Evolutionary conservation across 2,113 vertebrate genomes (phyloP), one percentile per base, ranked within the genome.

Genomic region (Athene cunicularia): DNA sequence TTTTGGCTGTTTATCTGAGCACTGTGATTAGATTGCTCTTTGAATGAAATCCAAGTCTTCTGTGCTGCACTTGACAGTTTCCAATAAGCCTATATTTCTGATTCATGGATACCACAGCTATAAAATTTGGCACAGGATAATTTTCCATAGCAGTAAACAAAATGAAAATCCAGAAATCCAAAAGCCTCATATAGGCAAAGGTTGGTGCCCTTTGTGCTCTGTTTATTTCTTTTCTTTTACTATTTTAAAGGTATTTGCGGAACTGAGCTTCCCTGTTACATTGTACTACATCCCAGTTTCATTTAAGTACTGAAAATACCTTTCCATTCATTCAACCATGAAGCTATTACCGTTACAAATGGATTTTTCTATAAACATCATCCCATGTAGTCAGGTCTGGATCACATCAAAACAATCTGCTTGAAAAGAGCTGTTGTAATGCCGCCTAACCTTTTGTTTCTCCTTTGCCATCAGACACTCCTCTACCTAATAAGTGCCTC

Each of bases 11-110:
- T 72, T 74, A 72, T 80, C 64, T 67, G 45, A 95, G 83, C 64
- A 66, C 45, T 59, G 17, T 56, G 60, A 89, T 97, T 72, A 81
- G 56, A 90, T 80, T 97, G 66, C 33, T 86, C 63, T 95, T 90
- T 94, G 91, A 97, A 89, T 90, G 27, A 84, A 64, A 47, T 88
- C 88, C 85, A 96, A n/a, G 12, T 86, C 71, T 96, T 75, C 88
- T 80, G 21, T 91, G 79, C 60, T 79, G 72, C 47, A 47, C 80
- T 85, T 94, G 84, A 90, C 35, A 84, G 49, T 24, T 95, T 93
- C 93, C 79, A 96, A 75, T 81, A 95, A 71, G 60, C 52, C 62
- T 86, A 37, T 50, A 45, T 37, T 94, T 93, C 77, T 95, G 77
- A 95, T 84, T 96, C 87, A 75, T 81, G 93, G 67, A 56, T 33